A percentile compares a stretch with the other conserved stretches of the same genome.
These are phyloP conservation scores for Anguilla japonica DNA, from an alignment of 2,113 vertebrate genomes.

Conservation along the genomic window DNA sequence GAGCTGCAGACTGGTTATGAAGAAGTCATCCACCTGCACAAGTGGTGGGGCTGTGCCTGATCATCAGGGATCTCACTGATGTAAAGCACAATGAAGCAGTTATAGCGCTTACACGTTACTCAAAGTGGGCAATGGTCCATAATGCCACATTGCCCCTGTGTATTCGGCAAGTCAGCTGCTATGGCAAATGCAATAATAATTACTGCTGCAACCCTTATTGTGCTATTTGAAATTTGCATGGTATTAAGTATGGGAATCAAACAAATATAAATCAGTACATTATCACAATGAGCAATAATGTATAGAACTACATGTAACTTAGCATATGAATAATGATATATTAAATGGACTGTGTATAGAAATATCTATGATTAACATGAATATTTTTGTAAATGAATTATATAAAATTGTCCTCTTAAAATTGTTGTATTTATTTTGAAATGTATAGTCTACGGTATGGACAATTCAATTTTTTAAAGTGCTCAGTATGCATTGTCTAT, in stretches of 20 bases:
- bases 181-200: background rate
- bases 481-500: background rate
- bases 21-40: slow-evolving; percentile 70
- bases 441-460: background rate
- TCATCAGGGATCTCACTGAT: background rate
- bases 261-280: background rate
- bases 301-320: background rate
- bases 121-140: background rate
- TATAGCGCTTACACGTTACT: background rate
- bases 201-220: background rate
- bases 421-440: background rate
- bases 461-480: background rate
- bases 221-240: background rate
- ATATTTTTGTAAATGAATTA: background rate
- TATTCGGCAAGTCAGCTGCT: background rate
- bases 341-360: background rate
- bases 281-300: background rate
- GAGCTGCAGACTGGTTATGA: slow-evolving; percentile 73
- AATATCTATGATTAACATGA: background rate
- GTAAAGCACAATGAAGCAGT: background rate
- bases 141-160: background rate
- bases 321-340: background rate
- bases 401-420: background rate
- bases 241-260: background rate
- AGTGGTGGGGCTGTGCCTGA: slow-evolving; percentile 81